Percentiles rank a stretch among this genome's conserved stretches.
Conservation (phyloP, 1,140 invertebrate species). For the Drosophila punjabiensis region DNA sequence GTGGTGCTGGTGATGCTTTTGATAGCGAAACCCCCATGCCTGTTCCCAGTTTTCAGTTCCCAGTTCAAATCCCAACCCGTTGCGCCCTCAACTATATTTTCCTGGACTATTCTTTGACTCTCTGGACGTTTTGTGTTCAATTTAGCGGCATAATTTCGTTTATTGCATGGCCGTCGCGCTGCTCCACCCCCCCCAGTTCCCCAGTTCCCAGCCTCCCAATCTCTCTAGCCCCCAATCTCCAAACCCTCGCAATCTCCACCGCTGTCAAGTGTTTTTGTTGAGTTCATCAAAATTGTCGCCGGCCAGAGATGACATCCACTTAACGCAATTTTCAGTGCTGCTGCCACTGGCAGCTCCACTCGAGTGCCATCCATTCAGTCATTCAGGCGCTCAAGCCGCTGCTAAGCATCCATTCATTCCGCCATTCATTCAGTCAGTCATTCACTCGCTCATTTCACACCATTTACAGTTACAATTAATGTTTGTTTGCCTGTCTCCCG, state of each 20-base stretch:
- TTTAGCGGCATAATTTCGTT: constrained; percentile 84
- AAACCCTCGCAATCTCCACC: constrained; percentile 27
- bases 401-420: constrained; percentile 58
- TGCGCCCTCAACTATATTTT: constrained; percentile 38
- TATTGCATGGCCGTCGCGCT: constrained; percentile 62
- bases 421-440: constrained; percentile 49
- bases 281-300: constrained; percentile 82
- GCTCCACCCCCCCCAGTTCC: constrained; percentile 13
- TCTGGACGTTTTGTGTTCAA: constrained; percentile 79
- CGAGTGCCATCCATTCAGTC: constrained; percentile 67
- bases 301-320: constrained; percentile 66
- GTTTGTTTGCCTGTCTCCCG: constrained; percentile 74
- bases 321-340: constrained; percentile 69
- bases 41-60: constrained; percentile 1
- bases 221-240: neutral
- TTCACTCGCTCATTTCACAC: constrained; percentile 67
- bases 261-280: constrained; percentile 82
- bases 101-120: constrained; percentile 68
- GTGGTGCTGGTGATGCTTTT: constrained; percentile 36
- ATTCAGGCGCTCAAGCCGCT: constrained; percentile 56
- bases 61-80: constrained; percentile 13
- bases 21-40: constrained; percentile 53
- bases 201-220: constrained; percentile 1
- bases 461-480: constrained; percentile 82
- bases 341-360: constrained; percentile 59